phyloP scores from a whole-genome alignment of 2,113 vertebrate genomes.

The Natator depressus region DNA sequence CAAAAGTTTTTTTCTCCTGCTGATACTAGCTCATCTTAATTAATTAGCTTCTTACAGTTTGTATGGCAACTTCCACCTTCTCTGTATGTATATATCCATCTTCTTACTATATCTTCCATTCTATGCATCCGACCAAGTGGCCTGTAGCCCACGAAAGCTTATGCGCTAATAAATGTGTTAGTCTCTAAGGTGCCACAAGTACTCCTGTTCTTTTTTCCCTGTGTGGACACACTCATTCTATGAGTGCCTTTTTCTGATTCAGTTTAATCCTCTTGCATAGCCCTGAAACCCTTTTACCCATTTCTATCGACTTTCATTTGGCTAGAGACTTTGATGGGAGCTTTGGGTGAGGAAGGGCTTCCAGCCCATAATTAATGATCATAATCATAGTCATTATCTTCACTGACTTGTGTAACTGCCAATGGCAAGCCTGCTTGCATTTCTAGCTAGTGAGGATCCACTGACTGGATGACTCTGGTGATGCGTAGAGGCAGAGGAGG shows the following conservation, averaged over 20 bases:
- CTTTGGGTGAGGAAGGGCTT: background rate
- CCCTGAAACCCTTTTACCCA: background rate
- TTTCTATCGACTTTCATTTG: background rate
- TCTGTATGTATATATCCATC: too few relatives aligned
- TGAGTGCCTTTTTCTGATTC: background rate
- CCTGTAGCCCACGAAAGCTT: too few relatives aligned
- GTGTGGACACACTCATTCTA: too few relatives aligned
- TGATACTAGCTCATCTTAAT: too few relatives aligned
- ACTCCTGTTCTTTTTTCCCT: too few relatives aligned
- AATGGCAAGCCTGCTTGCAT: fast-evolving
- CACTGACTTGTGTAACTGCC: background rate
- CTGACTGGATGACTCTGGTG: background rate
- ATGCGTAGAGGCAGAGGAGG: background rate
- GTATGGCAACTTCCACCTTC: too few relatives aligned
- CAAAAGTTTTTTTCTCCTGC: too few relatives aligned
- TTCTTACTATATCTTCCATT: too few relatives aligned
- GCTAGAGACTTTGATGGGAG: background rate
- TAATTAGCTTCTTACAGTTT: too few relatives aligned
- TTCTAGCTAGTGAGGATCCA: background rate
- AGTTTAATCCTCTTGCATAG: background rate
- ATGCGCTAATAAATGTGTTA: too few relatives aligned
- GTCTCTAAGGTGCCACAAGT: too few relatives aligned
- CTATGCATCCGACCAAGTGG: too few relatives aligned
- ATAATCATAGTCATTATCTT: background rate
- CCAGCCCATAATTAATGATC: background rate